Evolutionary conservation across 1,140 invertebrate genomes (phyloP), one percentile per base, ranked within the genome.

Genomic region (Mylabris phalerata): DNA sequence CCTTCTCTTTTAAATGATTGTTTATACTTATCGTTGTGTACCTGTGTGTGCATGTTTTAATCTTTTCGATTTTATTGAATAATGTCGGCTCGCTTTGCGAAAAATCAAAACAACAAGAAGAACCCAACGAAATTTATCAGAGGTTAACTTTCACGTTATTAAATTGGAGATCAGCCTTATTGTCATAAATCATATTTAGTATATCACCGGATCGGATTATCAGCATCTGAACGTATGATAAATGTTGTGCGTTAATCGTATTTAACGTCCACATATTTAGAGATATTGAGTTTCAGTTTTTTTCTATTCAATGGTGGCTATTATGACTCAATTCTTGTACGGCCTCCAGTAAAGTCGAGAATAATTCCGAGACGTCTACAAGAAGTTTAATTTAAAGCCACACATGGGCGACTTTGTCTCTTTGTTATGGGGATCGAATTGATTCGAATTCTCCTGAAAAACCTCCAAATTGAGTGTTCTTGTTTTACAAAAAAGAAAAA

Each of bases 131-230:
- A 54, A 54, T 54, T 54, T 54, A 54, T 54, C 51, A 42, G 42
- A 54, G 51, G 51, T 54, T 44, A 54, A 54, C 51, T 55, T 55
- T 47, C 52, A 55, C 45, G 52, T 46, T 55, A 55, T 55, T 55
- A 54, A 54, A 54, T 54, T 45, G 51, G 43, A 46, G 51, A 54
- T 54, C 50, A 52, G 50, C 50, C 9, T n/a, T 42, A 42, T 44
- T 43, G 42, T 54, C 45, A 55, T 55, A 55, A 55, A 55, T 55
- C 52, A 55, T 55, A 55, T 55, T 55, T 55, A 55, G 52, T 55
- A 55, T 55, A 55, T 55, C 52, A 55, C 52, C 45, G 52, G 19
- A 43, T 55, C 52, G 44, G 52, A 55, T 55, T 55, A 55, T 42
- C 46, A 24, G 44, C 39, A 55, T 55, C 9, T 55, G 43, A 41